Conservation (phyloP, 1,140 invertebrate species). For the Sycophila sp. region DNA sequence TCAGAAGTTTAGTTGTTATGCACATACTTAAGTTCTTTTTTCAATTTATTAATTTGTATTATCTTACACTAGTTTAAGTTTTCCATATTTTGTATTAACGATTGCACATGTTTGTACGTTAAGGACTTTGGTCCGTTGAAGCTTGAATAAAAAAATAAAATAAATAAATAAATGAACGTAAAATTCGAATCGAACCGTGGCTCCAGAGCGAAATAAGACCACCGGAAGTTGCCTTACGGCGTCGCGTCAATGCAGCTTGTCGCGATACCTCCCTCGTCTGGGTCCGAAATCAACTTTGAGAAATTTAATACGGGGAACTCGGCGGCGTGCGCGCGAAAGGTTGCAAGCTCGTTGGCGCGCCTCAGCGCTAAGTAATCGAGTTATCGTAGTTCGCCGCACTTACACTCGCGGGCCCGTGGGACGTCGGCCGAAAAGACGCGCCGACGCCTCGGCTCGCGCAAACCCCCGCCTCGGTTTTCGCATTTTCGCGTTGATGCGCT, state of each 20-base stretch:
- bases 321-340: constrained; percentile 36
- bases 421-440: neutral
- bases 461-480: neutral
- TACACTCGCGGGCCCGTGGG: neutral
- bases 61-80: too few species aligned
- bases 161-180: too few species aligned
- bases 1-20: too few species aligned
- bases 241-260: neutral
- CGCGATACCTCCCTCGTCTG: neutral
- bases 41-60: too few species aligned
- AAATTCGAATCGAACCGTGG: too few species aligned
- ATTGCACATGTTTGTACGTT: too few species aligned
- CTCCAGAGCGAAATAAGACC: too few species aligned
- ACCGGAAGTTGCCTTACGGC: too few species aligned
- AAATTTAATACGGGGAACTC: constrained; percentile 50
- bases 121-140: too few species aligned
- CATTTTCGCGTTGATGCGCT: neutral
- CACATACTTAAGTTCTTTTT: too few species aligned
- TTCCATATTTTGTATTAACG: too few species aligned
- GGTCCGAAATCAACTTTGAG: constrained; percentile 45
- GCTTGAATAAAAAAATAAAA: too few species aligned
- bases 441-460: neutral
- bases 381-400: constrained; percentile 42
- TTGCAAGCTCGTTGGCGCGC: constrained; percentile 42
- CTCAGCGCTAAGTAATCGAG: constrained; percentile 45